Base-by-base conservation (phyloP, 2,888 invertebrate genomes). In the Uropetala carovei region DNA sequence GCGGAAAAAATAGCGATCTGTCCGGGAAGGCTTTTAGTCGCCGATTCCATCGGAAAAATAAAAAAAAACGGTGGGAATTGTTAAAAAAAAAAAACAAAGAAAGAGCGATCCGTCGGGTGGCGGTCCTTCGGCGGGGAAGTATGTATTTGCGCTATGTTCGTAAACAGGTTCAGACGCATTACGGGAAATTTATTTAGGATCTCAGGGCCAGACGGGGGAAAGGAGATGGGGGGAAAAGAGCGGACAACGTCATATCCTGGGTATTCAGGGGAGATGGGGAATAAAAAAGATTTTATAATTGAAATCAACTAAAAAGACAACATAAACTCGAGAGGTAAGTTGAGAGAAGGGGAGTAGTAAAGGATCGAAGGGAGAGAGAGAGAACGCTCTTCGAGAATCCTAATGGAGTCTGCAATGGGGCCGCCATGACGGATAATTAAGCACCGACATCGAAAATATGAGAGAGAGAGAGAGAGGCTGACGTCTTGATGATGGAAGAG, bases 331-430 rank as follows among this genome's bases (percentile, higher is more conserved):
- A 43, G 43, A 43, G 43, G 43, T 43, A 43, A 43, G 43, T 43
- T 43, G 43, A 43, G 43, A 43, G 43, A 43, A 5, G 5, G 43
- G 5, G 43, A 43, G 43, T n/a, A 43, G 43, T 3, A 43, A 5
- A 5, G 43, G 43, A 43, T n/a, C n/a, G 43, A 5, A 43, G 43
- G 5, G 43, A 43, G 43, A 43, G 43, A 43, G 43, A 64, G 13
- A n/a, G 68, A 16, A 16, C 7, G 7, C 64, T 64, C 64, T 68
- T n/a, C n/a, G 68, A 68, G 68, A 11, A 68, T 68, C 68, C 68
- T 68, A 68, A 68, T 68, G 68, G 68, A 68, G 68, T 68, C 68
- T 18, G n/a, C 68, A 68, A 68, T n/a, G 68, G 68, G 68, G 22
- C 18, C n/a, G 7, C 68, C n/a, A 68, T 68, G 68, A 68, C 68